Evolutionary conservation across 1,140 invertebrate genomes (phyloP).

Genomic region (Drosophila virilis): DNA sequence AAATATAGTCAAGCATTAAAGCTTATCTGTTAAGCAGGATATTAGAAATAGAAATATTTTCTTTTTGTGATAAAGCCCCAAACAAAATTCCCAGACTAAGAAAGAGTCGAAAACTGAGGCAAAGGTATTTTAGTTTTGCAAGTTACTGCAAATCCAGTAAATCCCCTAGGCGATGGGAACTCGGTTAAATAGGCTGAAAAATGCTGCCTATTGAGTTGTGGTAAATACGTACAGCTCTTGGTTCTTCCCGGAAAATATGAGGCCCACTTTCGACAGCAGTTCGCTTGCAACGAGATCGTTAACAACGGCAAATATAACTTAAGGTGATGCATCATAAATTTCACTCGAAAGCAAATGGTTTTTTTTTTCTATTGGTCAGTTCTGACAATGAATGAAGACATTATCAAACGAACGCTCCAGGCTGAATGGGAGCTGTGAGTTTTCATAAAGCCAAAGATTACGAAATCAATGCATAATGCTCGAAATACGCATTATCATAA

Average conservation of each 20-base stretch:
- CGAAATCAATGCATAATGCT: slow-evolving; percentile 49
- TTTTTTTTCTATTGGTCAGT: slow-evolving; percentile 12
- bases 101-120: too few species aligned
- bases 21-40: too few species aligned
- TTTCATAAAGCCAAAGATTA: slow-evolving; percentile 39
- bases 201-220: too few species aligned
- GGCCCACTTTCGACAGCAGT: slow-evolving; percentile 33
- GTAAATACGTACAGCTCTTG: not conserved
- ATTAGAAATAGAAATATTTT: too few species aligned
- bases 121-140: too few species aligned
- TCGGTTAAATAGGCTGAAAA: too few species aligned
- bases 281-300: slow-evolving; percentile 41
- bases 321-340: slow-evolving; percentile 75
- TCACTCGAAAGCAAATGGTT: slow-evolving; percentile 44
- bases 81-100: too few species aligned
- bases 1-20: too few species aligned
- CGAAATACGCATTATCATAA: slow-evolving; percentile 40
- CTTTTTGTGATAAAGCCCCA: too few species aligned
- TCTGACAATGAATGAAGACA: slow-evolving; percentile 76
- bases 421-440: slow-evolving; percentile 16
- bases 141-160: too few species aligned
- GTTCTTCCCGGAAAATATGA: not conserved
- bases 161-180: too few species aligned
- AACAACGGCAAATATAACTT: slow-evolving; percentile 56
- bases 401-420: slow-evolving; percentile 15